Percentiles rank a stretch among this genome's conserved stretches.
phyloP scores from a whole-genome alignment of 2,113 vertebrate genomes.

The Sander vitreus region DNA sequence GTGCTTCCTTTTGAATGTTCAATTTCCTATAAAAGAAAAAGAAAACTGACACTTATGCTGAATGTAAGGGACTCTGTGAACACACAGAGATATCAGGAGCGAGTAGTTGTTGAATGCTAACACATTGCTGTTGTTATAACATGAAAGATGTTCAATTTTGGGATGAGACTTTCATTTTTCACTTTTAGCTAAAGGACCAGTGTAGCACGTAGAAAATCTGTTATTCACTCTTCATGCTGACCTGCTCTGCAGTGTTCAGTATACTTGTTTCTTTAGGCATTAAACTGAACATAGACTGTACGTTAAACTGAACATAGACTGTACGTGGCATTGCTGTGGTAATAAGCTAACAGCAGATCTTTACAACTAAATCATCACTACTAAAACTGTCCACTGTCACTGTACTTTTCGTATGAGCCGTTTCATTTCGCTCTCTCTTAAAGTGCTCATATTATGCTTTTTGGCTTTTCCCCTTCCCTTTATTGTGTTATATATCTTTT shows the following conservation, averaged over 20 bases:
- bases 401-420: not conserved
- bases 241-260: not conserved
- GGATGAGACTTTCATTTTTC: not conserved
- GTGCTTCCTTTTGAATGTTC: not conserved
- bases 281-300: not conserved
- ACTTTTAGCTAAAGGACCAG: not conserved
- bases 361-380: not conserved
- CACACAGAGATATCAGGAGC: not conserved
- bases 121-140: not conserved
- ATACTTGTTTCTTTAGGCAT: not conserved
- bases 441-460: too few relatives aligned
- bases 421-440: constrained; percentile 17
- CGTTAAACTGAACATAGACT: not conserved
- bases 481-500: too few relatives aligned
- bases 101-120: constrained; percentile 4
- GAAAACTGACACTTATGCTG: not conserved
- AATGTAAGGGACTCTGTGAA: not conserved
- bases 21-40: not conserved
- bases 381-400: not conserved
- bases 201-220: not conserved
- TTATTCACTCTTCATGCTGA: not conserved
- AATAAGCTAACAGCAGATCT: not conserved
- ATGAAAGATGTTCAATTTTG: constrained; percentile 4
- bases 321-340: not conserved
- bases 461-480: too few relatives aligned